phyloP scores from a whole-genome alignment of 2,113 vertebrate genomes.

The Vombatus ursinus region DNA sequence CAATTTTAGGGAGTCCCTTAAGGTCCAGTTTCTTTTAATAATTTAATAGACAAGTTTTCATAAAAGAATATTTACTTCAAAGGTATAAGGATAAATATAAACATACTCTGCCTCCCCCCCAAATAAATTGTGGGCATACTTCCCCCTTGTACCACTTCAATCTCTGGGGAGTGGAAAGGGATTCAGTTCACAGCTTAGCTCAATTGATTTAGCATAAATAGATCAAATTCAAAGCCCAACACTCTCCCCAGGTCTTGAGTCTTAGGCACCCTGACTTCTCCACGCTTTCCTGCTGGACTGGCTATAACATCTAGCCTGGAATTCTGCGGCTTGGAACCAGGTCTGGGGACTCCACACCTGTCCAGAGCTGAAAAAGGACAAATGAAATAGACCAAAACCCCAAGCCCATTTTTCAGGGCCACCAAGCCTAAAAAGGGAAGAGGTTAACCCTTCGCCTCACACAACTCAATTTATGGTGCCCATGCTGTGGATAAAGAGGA shows the following conservation, averaged over 20 bases:
- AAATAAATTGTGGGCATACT: neutral
- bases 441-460: too few relatives aligned
- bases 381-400: neutral
- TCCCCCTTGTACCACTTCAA: neutral
- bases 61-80: neutral
- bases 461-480: neutral
- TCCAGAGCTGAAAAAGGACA: neutral
- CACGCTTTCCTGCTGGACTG: neutral
- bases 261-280: neutral
- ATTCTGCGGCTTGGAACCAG: neutral
- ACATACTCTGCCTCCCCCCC: too few relatives aligned
- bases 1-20: neutral
- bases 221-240: neutral
- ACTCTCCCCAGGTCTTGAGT: neutral
- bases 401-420: neutral
- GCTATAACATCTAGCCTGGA: neutral
- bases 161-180: neutral
- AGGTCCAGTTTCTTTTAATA: neutral
- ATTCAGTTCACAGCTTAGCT: neutral
- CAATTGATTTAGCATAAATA: neutral
- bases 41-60: neutral
- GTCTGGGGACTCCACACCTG: neutral
- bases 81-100: neutral
- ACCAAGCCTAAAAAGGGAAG: neutral
- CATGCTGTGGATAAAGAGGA: neutral